These are phyloP conservation scores for Ivindomyrus marchei DNA, from an alignment of 2,113 vertebrate species.

Conservation along the genomic window DNA sequence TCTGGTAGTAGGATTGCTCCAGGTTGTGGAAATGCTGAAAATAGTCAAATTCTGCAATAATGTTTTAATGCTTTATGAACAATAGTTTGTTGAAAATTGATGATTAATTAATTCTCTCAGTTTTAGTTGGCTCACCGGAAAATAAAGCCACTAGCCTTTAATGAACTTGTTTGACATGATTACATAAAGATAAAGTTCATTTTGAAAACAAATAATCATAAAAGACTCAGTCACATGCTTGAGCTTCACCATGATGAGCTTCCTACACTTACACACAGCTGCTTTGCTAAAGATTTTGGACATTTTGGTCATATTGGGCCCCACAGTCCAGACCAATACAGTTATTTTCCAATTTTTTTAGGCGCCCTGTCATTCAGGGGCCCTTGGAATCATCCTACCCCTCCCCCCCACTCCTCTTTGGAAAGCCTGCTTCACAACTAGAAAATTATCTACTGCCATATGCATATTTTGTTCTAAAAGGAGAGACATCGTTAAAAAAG, in stretches of 20 bases:
- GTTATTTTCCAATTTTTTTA: no score
- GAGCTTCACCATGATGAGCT: neutral
- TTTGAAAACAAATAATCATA: neutral
- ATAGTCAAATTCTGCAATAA: neutral
- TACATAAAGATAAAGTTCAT: neutral
- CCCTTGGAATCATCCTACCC: no score
- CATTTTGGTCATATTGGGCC: no score
- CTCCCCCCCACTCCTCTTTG: neutral
- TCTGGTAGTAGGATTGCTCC: neutral
- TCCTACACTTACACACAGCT: neutral
- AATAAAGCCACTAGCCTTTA: neutral
- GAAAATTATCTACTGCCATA: neutral
- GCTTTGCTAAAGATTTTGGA: no score
- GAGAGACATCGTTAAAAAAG: neutral
- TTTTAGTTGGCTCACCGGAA: neutral
- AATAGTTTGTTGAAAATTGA: neutral
- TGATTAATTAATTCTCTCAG: neutral
- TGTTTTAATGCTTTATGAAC: neutral
- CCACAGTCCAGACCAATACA: no score
- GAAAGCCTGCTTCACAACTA: neutral
- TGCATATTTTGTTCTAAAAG: neutral
- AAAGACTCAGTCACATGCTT: neutral
- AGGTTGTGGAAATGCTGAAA: neutral
- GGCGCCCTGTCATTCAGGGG: no score
- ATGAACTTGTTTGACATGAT: neutral